Base-by-base conservation (phyloP, 2,888 invertebrate species). In the Pristionchus arcanus region DNA sequence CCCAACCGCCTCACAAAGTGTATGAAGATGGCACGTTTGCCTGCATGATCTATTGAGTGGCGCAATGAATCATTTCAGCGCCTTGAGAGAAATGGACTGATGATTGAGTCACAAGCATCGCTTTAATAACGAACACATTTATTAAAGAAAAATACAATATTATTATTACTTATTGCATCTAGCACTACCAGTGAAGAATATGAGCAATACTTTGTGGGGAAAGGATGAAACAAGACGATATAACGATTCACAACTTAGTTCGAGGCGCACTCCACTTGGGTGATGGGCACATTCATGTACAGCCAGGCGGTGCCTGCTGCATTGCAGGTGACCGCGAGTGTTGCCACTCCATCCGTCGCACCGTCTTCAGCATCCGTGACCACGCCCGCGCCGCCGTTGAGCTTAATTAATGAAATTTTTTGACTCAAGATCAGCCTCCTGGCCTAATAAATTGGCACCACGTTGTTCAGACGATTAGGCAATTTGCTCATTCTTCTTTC, bases 191-290 rank as follows among this genome's bases (percentile, higher is more conserved):
- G 59, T 59, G 25, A 59, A 25, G 9, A 0, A 15, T 25, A 25
- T 15, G 9, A 19, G 21, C 25, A 59, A 59, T 25, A 25, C 19
- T 59, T 25, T 0, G 59, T 2, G 25, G 0, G 7, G 59, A 25
- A 59, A 19, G 16, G 25, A 5, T 21, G 59, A 21, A 59, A 25
- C 19, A 4, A 25, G 19, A 59, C 16, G 3, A n/a, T n/a, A n/a
- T n/a, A n/a, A n/a, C 66, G 11, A 25, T 42, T 3, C 42, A 55
- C 66, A 25, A n/a, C 3, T 66, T 28, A 66, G 2, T 4, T 21
- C 21, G 77, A 77, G 1, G 77, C 77, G 21, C 81, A 81, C 28
- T 81, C 81, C 11, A 49, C 81, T 25, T 37, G 42, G n/a, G 81
- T 81, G 49, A 81, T 81, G n/a, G 49, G 42, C 3, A 42, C 21